Percentiles rank a stretch among this genome's conserved stretches.
Evolutionary conservation across 2,888 invertebrate species (phyloP).

Genomic region (Deilephila porcellus): DNA sequence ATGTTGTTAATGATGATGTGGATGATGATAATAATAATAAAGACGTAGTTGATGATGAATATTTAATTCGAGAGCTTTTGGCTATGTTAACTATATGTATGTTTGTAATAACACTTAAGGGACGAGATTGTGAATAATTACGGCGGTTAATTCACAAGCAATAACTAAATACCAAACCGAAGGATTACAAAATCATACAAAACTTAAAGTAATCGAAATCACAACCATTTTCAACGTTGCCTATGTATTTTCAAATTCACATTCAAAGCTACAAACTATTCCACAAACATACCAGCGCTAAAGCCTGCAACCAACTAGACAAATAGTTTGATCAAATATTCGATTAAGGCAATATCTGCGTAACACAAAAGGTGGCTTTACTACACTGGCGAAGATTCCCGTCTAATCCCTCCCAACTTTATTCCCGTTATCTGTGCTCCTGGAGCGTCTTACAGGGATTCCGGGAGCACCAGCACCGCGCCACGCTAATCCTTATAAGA

Average conservation of each 20-base stretch:
- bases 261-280: not conserved
- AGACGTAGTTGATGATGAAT: too few species aligned
- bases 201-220: too few species aligned
- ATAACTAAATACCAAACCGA: too few species aligned
- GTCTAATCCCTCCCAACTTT: constrained; percentile 28
- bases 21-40: too few species aligned
- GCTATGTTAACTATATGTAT: too few species aligned
- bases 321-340: constrained; percentile 18
- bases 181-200: too few species aligned
- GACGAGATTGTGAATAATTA: too few species aligned
- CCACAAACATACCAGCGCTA: not conserved
- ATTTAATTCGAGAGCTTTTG: too few species aligned
- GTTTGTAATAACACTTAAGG: too few species aligned
- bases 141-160: too few species aligned
- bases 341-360: constrained; percentile 23
- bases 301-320: not conserved
- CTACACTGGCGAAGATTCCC: constrained; percentile 24
- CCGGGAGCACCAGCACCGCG: not conserved
- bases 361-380: constrained; percentile 26
- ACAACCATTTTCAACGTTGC: too few species aligned
- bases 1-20: too few species aligned
- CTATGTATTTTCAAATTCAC: not conserved
- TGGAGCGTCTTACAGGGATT: constrained; percentile 26
- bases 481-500: constrained; percentile 22
- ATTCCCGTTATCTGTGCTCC: constrained; percentile 29